phyloP scores from a whole-genome alignment of 1,140 invertebrate species.

The Pectinophora gossypiella region DNA sequence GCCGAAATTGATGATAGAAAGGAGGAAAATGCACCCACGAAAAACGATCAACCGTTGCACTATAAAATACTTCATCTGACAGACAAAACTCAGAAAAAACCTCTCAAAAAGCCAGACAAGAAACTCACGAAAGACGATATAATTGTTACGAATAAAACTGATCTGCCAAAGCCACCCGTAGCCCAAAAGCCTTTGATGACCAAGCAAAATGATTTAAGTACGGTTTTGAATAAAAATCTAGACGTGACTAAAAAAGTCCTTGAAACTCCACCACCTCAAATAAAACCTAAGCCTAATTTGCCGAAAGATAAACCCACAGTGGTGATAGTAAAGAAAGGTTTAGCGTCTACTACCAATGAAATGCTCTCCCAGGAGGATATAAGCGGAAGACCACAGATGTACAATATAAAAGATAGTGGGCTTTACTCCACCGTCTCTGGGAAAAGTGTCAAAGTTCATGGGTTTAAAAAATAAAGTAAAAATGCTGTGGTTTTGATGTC shows the following conservation, averaged over 20 bases:
- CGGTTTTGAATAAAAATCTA: neutral
- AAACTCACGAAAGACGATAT: constrained; percentile 22
- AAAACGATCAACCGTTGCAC: no score
- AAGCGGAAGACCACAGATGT: no score
- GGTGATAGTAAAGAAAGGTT: constrained; percentile 79
- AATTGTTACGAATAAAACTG: neutral
- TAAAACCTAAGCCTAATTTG: constrained; percentile 4
- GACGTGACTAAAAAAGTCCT: neutral
- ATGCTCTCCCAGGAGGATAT: no score
- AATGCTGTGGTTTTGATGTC: no score
- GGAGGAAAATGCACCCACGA: neutral
- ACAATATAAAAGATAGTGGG: no score
- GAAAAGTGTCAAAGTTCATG: no score
- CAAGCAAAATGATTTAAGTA: neutral
- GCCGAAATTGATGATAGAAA: neutral
- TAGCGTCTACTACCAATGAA: constrained; percentile 83
- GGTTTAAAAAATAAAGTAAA: no score
- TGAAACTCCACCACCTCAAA: neutral
- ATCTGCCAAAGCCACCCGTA: neutral
- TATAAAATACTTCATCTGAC: neutral
- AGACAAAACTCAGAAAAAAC: neutral
- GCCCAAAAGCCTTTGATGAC: no score
- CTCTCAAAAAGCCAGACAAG: neutral
- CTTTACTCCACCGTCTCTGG: no score
- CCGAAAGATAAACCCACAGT: constrained; percentile 22